phyloP scores from a whole-genome alignment of 1,140 invertebrate genomes.

The Centruroides vittatus region DNA sequence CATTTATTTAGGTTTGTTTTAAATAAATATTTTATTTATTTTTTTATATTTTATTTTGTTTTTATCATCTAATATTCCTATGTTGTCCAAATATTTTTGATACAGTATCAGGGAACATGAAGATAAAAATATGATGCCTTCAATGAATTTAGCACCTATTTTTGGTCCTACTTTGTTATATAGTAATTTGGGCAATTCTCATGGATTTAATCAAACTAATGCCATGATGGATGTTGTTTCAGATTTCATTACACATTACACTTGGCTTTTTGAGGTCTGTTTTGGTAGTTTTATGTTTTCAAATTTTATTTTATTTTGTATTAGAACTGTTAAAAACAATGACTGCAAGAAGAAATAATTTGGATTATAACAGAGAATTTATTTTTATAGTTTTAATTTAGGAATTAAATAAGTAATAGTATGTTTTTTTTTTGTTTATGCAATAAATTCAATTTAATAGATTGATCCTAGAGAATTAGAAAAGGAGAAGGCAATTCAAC shows the following conservation, averaged over 20 bases:
- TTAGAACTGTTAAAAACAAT: too few relatives aligned
- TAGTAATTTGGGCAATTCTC: conserved; percentile 33
- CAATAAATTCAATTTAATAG: too few relatives aligned
- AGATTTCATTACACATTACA: conserved; percentile 49
- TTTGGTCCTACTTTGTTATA: conserved; percentile 72
- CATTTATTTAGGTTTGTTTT: too few relatives aligned
- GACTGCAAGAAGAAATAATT: too few relatives aligned
- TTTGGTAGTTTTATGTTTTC: too few relatives aligned
- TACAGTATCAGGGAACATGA: conserved; percentile 53
- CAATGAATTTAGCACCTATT: conserved; percentile 62
- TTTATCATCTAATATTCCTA: too few relatives aligned
- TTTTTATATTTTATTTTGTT: not conserved
- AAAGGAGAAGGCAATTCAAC: conserved; percentile 18
- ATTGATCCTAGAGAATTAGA: conserved; percentile 23
- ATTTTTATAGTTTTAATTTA: too few relatives aligned
- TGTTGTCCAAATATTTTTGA: not conserved
- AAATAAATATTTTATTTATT: too few relatives aligned
- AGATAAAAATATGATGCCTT: conserved; percentile 58
- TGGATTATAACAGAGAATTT: too few relatives aligned
- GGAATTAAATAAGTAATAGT: too few relatives aligned
- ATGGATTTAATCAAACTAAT: conserved; percentile 1
- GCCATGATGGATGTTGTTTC: conserved; percentile 40
- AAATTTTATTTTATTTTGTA: too few relatives aligned
- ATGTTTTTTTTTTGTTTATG: too few relatives aligned
- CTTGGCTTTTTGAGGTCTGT: conserved; percentile 38